Base-by-base conservation (phyloP, 2,888 invertebrate species). In the Nowickia ferox region DNA sequence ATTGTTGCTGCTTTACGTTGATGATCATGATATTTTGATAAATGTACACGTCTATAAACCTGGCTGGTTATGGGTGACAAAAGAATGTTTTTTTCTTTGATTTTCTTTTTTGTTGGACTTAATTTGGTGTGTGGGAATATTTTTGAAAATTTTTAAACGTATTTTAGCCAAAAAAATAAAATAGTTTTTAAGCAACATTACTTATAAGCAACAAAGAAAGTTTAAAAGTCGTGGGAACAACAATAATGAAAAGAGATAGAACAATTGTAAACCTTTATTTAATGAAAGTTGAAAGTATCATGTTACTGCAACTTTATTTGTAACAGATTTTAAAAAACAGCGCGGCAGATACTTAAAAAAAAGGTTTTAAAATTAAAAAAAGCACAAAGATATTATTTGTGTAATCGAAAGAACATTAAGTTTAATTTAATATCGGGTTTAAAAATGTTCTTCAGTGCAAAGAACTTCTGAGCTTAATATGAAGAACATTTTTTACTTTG, bases 111-210 rank as follows among this genome's bases (percentile, higher is more conserved):
- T 65, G 65, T 68, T 1, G 51, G 38, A 48, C 22, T 84, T 61
- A 71, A 86, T 83, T 86, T 83, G 72, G 79, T 83, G 85, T 86
- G 86, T 86, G 86, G 86, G 86, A 86, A 86, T 80, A 86, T 86
- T 83, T 83, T 79, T 38, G 38, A 69, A 85, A 82, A 75, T 82
- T 22, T 55, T 85, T 82, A n/a, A 82, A 74, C 82, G 85, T 84
- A 63, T 44, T 13, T 17, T 40, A 68, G 55, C 40, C 30, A 9
- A 2, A 46, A 61, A 30, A 30, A 30, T 53, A 46, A 82, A 65
- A n/a, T 65, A 71, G 48, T 42, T 71, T 72, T 59, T 30, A 51
- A 30, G 11, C n/a, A 15, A 22, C 15, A 40, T 30, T 30, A 30
- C 4, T 30, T 30, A 30, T 30, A 48, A 30, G 57, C 9, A 69